Conservation (phyloP, 2,888 invertebrate species). For the Bugulina stolonifera region DNA sequence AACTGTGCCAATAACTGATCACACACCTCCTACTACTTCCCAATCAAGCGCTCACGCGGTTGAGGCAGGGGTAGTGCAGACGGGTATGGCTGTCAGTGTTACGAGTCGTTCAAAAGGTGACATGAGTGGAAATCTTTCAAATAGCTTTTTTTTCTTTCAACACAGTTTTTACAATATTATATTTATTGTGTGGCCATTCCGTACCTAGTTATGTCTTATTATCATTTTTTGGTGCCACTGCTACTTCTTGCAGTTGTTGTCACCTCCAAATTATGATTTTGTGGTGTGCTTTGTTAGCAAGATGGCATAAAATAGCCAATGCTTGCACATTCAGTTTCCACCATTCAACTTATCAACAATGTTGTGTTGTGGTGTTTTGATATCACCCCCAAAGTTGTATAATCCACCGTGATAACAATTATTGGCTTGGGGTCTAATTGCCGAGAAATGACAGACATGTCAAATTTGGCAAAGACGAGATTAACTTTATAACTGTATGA, state of each 20-base stretch:
- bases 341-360: no score
- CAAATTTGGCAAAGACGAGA: no score
- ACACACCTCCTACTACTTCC: neutral
- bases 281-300: no score
- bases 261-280: neutral
- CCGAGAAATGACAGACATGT: no score
- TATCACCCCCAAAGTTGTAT: no score
- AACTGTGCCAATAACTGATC: no score
- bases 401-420: no score
- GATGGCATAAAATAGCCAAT: no score
- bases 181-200: neutral
- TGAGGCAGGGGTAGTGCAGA: neutral
- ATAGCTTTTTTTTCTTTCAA: neutral
- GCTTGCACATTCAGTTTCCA: no score
- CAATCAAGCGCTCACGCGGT: neutral
- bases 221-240: neutral
- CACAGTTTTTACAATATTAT: neutral
- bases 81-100: neutral
- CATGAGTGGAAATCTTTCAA: neutral
- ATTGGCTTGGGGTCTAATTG: no score
- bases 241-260: neutral
- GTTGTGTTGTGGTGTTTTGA: no score
- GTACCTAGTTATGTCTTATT: neutral
- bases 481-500: no score
- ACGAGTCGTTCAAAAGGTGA: conserved; percentile 7